Percentiles rank a stretch among this genome's conserved stretches.
These are phyloP conservation scores for Gymnocypris eckloni DNA, from an alignment of 2,797 vertebrate species.

Conservation along the genomic window DNA sequence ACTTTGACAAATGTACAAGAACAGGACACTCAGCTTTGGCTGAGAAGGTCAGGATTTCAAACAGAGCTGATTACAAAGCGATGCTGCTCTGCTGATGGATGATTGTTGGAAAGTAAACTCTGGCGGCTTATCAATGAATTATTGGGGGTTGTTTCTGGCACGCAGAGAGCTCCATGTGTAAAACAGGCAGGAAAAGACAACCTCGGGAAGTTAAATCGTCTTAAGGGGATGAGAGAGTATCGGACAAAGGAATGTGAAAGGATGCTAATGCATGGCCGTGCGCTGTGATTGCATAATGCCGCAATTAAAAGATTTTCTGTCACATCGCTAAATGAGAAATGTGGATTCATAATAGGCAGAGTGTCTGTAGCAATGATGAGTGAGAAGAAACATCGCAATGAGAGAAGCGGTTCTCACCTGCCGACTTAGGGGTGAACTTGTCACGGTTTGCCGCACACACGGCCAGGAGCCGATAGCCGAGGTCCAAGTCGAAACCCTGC, in stretches of 20 bases:
- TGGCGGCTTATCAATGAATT: constrained; percentile 39
- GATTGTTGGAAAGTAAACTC: constrained; percentile 38
- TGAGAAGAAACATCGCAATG: constrained; percentile 47
- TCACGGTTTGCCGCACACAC: constrained; percentile 98
- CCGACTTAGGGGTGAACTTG: constrained; percentile 99
- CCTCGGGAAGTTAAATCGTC: constrained; percentile 44
- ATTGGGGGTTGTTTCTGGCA: constrained; percentile 38
- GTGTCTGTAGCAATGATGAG: constrained; percentile 26
- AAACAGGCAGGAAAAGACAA: constrained; percentile 46
- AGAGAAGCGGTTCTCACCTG: constrained; percentile 83
- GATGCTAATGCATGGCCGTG: constrained; percentile 54
- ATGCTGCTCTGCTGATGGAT: constrained; percentile 48
- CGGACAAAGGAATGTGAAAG: constrained; percentile 43
- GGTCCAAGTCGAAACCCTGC: constrained; percentile 96
- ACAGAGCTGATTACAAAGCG: constrained; percentile 42
- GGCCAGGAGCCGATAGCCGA: constrained; percentile 96
- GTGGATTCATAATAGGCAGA: constrained; percentile 44
- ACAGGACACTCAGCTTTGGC: constrained; percentile 68
- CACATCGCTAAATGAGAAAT: constrained; percentile 41
- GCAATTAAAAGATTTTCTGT: constrained; percentile 48
- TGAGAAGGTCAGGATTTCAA: constrained; percentile 69
- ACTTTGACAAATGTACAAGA: constrained; percentile 79
- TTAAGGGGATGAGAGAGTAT: constrained; percentile 44
- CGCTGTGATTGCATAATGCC: constrained; percentile 29
- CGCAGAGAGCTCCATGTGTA: constrained; percentile 16